phyloP scores from a whole-genome alignment of 2,113 vertebrate species.

The Sinocyclocheilus anophthalmus region DNA sequence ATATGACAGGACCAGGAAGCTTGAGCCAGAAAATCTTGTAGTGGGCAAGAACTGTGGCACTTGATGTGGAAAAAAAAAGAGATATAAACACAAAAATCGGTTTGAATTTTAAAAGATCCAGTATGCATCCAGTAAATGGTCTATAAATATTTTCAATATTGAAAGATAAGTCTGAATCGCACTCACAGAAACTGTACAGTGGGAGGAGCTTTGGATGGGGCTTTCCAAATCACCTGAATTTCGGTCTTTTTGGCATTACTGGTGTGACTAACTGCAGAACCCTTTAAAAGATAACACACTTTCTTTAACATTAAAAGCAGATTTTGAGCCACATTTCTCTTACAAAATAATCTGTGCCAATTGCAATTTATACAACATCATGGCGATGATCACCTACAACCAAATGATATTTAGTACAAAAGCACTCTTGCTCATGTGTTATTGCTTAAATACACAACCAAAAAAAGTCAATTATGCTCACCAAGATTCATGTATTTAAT shows the following conservation, averaged over 20 bases:
- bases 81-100: not conserved
- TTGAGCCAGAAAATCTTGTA: conserved; percentile 83
- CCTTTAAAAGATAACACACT: conserved; percentile 67
- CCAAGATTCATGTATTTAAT: not conserved
- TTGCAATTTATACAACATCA: not conserved
- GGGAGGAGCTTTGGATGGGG: conserved; percentile 70
- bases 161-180: not conserved
- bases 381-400: not conserved
- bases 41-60: conserved; percentile 81
- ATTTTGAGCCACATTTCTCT: not conserved
- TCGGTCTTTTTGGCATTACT: conserved; percentile 70
- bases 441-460: not conserved
- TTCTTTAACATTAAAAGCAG: not conserved
- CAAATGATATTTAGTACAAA: not conserved
- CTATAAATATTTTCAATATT: not conserved
- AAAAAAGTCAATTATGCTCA: not conserved
- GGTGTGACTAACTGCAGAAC: conserved; percentile 86
- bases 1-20: conserved; percentile 78
- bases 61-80: conserved; percentile 55
- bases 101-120: not conserved
- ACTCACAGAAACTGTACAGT: conserved; percentile 84
- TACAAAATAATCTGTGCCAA: not conserved
- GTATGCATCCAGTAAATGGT: not conserved
- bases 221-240: conserved; percentile 78
- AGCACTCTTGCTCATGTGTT: not conserved